phyloP scores from a whole-genome alignment of 2,113 vertebrate species.

The Clarias batrachus region DNA sequence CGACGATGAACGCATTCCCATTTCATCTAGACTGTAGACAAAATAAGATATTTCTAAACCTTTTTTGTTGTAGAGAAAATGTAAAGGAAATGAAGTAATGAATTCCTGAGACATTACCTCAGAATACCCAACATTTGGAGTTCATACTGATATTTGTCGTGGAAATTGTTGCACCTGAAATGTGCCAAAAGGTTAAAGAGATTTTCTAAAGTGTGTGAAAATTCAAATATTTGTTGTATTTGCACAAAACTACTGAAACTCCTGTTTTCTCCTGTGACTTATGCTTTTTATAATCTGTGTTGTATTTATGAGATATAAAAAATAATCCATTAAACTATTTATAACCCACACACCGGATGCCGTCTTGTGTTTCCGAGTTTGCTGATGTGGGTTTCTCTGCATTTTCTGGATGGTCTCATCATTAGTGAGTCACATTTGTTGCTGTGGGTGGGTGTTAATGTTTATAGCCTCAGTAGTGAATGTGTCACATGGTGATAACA shows the following conservation, averaged over 20 bases:
- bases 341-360: constrained; percentile 46
- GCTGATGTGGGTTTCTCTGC: constrained; percentile 14
- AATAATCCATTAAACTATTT: constrained; percentile 81
- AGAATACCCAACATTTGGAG: constrained; percentile 25
- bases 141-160: constrained; percentile 20
- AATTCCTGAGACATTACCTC: constrained; percentile 38
- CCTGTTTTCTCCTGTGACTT: constrained; percentile 90
- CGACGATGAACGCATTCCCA: constrained; percentile 19
- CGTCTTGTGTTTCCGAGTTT: constrained; percentile 9
- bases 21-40: background rate
- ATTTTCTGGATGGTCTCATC: background rate
- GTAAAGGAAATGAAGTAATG: background rate
- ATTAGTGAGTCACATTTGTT: constrained; percentile 30
- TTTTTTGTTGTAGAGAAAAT: background rate
- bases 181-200: constrained; percentile 82
- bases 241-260: constrained; percentile 96
- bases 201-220: constrained; percentile 59
- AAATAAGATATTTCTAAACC: background rate
- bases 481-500: constrained; percentile 56
- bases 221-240: constrained; percentile 59
- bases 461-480: constrained; percentile 37
- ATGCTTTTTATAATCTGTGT: constrained; percentile 87
- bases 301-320: constrained; percentile 86
- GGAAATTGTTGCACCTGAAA: constrained; percentile 58
- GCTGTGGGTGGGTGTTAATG: constrained; percentile 38